A percentile compares a stretch with the other conserved stretches of the same genome.
phyloP scores from a whole-genome alignment of 2,888 invertebrate species.

The Epinotia bilunana region DNA sequence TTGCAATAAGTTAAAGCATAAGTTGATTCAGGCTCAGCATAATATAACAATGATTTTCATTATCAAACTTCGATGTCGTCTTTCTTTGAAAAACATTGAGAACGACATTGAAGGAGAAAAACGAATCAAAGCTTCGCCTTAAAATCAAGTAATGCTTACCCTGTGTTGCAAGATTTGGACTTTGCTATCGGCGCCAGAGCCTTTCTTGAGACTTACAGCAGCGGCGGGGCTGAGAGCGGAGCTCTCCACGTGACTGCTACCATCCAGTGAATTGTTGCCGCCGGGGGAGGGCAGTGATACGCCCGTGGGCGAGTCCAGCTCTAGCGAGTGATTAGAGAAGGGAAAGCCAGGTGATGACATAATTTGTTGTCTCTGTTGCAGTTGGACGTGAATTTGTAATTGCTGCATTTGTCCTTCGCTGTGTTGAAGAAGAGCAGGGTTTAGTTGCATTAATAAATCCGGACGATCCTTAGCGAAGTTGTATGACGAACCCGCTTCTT shows the following conservation, averaged over 20 bases:
- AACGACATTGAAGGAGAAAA: constrained; percentile 70
- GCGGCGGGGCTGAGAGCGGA: constrained; percentile 87
- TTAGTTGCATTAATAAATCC: constrained; percentile 85
- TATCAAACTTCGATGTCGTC: constrained; percentile 68
- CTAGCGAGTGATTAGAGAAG: constrained; percentile 87
- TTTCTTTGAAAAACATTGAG: constrained; percentile 50
- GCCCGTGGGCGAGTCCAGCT: constrained; percentile 89
- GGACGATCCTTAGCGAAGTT: constrained; percentile 86
- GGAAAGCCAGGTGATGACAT: constrained; percentile 85
- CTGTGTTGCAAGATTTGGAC: constrained; percentile 91
- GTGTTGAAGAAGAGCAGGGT: constrained; percentile 81
- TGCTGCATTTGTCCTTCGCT: constrained; percentile 86
- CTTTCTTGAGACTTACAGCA: constrained; percentile 88
- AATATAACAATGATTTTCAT: constrained; percentile 66
- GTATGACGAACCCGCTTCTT: constrained; percentile 84
- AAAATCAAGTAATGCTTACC: constrained; percentile 90
- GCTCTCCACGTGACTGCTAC: constrained; percentile 83
- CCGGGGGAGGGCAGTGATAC: constrained; percentile 93
- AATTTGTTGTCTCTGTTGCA: constrained; percentile 87
- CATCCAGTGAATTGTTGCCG: constrained; percentile 89
- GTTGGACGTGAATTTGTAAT: constrained; percentile 88
- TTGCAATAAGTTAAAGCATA: constrained; percentile 77
- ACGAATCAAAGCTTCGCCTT: constrained; percentile 83
- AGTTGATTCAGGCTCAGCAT: constrained; percentile 83
- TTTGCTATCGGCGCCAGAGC: constrained; percentile 85